Evolutionary conservation across 2,113 vertebrate species (phyloP), one percentile per base, ranked within the genome.

Genomic region (Nerophis ophidion): DNA sequence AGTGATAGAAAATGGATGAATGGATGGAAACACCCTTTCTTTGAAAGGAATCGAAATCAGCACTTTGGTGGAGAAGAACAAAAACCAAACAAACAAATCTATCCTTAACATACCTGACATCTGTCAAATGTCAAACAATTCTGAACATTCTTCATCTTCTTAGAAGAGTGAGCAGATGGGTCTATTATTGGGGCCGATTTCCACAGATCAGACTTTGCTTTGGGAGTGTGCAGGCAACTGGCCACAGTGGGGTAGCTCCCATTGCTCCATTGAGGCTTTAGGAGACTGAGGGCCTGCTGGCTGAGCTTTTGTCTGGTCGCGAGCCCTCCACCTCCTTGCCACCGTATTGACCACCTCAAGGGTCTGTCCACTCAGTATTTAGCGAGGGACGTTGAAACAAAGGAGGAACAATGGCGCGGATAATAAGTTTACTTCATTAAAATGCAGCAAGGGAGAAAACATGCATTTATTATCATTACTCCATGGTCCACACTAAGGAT

Each of bases 331-430:
- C 79, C 76, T 73, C 65, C 61, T 79, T 60, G 46, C 54, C 55
- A n/a, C 65, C 79, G 82, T 75, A 86, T 84, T 84, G 83, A 80
- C 81, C 81, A 80, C 72, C 79, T 85, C 75, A 81, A 75, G 75
- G 75, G 60, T 57, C 80, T 67, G 76, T 79, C 76, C 64, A 60
- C 63, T 63, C 66, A 62, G 67, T 77, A 74, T 73, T 84, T 70
- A 80, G 60, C 71, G 13, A 60, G 57, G 62, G 75, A 74, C 68
- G 66, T 50, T 64, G 64, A 81, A 61, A 77, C 62, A 70, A 71
- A 73, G 42, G 57, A 61, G 49, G 61, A 61, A 74, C 75, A 83
- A 73, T 48, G 53, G 56, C 49, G 12, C 16, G 13, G 10, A 42
- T 42, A 38, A 56, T 56, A 56, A 38, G 36, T 56, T 56, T 13